These are phyloP conservation scores for Pachymerium ferrugineum DNA, from an alignment of 2,888 invertebrate genomes.

Conservation along the genomic window DNA sequence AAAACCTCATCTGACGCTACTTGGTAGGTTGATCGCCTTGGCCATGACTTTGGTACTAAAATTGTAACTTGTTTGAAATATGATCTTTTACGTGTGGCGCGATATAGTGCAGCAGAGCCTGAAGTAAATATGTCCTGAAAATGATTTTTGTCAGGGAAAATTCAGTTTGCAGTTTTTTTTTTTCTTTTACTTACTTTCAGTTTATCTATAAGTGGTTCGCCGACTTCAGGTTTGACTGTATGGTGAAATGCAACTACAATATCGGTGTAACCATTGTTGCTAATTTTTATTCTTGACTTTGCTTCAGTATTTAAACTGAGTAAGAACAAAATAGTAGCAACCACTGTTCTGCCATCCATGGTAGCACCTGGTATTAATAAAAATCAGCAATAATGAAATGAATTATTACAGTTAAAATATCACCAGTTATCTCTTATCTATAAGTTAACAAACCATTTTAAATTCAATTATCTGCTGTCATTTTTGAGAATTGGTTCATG, in stretches of 20 bases:
- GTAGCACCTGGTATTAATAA: too few species aligned
- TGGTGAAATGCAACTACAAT: neutral
- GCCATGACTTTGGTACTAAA: constrained; percentile 58
- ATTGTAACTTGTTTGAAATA: constrained; percentile 57
- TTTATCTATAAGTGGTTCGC: neutral
- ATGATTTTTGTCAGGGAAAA: too few species aligned
- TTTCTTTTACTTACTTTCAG: neutral
- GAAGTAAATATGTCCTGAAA: constrained; percentile 54
- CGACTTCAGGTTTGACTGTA: neutral
- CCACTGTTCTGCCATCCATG: too few species aligned
- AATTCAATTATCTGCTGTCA: too few species aligned
- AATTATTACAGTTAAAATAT: too few species aligned
- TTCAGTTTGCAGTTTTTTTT: too few species aligned
- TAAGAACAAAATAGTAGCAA: too few species aligned
- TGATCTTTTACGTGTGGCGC: constrained; percentile 56
- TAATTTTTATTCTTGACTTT: neutral
- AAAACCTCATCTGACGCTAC: constrained; percentile 36
- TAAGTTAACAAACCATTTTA: too few species aligned
- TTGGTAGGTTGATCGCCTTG: constrained; percentile 52
- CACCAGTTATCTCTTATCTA: too few species aligned
- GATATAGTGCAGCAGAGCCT: constrained; percentile 56
- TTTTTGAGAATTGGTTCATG: too few species aligned
- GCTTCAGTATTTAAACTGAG: too few species aligned
- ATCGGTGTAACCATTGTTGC: neutral
- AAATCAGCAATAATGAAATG: too few species aligned